Conservation (phyloP, 2,888 invertebrate species). For the Zaprionus lineosus region DNA sequence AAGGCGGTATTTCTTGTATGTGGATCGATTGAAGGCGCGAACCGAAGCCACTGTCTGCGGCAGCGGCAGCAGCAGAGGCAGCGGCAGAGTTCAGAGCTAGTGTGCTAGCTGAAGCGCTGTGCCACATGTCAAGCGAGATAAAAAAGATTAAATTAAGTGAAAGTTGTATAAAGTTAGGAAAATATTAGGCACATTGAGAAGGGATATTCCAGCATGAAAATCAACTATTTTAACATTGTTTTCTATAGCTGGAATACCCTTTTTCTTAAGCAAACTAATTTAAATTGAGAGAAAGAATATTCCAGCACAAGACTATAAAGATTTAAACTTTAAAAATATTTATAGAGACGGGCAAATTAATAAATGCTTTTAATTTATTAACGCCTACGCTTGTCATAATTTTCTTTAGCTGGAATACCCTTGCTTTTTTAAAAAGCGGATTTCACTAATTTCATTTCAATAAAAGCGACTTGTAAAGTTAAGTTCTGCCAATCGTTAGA, state of each 20-base stretch:
- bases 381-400: too few species aligned
- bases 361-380: too few species aligned
- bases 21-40: constrained; percentile 78
- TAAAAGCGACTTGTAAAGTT: constrained; percentile 36
- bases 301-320: too few species aligned
- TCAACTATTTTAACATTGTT: too few species aligned
- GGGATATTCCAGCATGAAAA: constrained; percentile 10
- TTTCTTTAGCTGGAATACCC: not conserved
- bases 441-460: not conserved
- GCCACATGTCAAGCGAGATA: constrained; percentile 36
- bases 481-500: constrained; percentile 32
- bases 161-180: constrained; percentile 5
- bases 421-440: not conserved
- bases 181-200: not conserved
- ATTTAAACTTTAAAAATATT: too few species aligned
- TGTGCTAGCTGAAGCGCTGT: constrained; percentile 80
- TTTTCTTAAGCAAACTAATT: not conserved
- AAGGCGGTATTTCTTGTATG: constrained; percentile 83
- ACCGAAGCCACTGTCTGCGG: too few species aligned
- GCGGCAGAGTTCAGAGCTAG: constrained; percentile 72
- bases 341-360: too few species aligned
- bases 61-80: too few species aligned
- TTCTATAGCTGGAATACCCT: constrained; percentile 21
- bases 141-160: constrained; percentile 10
- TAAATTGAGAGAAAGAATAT: too few species aligned